Evolutionary conservation across 35 echinoderm and acorn worm species (phyloP).

Genomic region (Acanthaster planci): DNA sequence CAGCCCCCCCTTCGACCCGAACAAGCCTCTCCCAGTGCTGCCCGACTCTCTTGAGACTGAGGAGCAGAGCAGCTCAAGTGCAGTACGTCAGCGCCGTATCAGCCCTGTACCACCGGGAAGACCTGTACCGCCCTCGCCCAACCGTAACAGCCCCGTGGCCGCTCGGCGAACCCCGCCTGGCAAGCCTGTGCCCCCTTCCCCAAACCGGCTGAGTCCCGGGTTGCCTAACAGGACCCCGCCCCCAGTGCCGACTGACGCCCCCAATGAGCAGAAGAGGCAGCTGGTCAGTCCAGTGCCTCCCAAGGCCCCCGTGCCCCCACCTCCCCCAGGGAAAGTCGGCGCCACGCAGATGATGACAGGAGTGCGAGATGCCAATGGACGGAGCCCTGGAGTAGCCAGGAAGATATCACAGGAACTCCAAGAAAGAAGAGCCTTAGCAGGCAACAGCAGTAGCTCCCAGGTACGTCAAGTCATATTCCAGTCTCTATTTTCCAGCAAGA

Average conservation of each 20-base stretch:
- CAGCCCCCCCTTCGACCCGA: background rate
- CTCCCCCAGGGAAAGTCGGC: background rate
- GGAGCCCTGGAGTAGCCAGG: background rate
- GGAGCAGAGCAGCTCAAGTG: background rate
- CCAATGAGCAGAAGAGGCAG: background rate
- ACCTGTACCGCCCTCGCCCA: slow-evolving; percentile 22
- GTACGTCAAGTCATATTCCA: background rate
- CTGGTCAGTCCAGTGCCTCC: slow-evolving; percentile 1
- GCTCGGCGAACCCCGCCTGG: slow-evolving; percentile 29
- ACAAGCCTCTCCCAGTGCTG: background rate
- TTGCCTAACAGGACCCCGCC: slow-evolving; percentile 7
- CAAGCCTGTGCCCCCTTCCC: slow-evolving; percentile 32
- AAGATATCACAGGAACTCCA: background rate
- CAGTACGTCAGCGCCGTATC: background rate
- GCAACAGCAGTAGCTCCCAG: background rate
- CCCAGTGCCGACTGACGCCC: background rate
- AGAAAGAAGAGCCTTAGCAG: background rate
- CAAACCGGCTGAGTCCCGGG: slow-evolving; percentile 26
- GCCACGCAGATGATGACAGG: background rate
- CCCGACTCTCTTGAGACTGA: background rate
- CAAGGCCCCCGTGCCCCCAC: background rate
- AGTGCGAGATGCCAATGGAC: background rate
- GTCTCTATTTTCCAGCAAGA: no score
- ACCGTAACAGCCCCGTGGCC: background rate
- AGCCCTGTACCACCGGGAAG: slow-evolving; percentile 19